These are phyloP conservation scores for Lepidochitona cinerea DNA, from an alignment of 2,888 invertebrate species.

Conservation along the genomic window DNA sequence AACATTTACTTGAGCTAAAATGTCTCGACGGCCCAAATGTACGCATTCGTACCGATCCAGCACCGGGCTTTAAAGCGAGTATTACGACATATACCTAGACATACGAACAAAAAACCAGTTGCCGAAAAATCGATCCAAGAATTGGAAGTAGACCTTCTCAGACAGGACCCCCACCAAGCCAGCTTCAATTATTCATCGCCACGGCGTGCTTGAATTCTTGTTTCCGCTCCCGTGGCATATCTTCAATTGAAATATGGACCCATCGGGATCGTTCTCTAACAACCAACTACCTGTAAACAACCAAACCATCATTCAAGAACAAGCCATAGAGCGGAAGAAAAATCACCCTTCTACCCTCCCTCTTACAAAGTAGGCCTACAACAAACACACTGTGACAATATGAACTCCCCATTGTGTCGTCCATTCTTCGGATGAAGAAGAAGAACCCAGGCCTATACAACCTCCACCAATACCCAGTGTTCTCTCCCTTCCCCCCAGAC, in stretches of 20 bases:
- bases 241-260: slow-evolving; percentile 35
- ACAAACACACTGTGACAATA: slow-evolving; percentile 26
- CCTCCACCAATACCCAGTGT: too few species aligned
- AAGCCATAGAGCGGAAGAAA: slow-evolving; percentile 17
- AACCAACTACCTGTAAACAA: slow-evolving; percentile 31
- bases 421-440: too few species aligned
- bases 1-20: background rate
- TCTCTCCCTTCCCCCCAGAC: too few species aligned
- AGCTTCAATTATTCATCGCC: slow-evolving; percentile 14
- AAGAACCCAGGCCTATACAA: too few species aligned
- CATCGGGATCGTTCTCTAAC: slow-evolving; percentile 36
- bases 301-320: slow-evolving; percentile 19
- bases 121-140: slow-evolving; percentile 46
- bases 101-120: slow-evolving; percentile 39
- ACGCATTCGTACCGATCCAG: slow-evolving; percentile 21
- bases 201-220: slow-evolving; percentile 30
- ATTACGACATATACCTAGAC: slow-evolving; percentile 24
- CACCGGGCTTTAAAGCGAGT: slow-evolving; percentile 22
- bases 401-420: too few species aligned
- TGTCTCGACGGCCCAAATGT: slow-evolving; percentile 16
- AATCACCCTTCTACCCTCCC: slow-evolving; percentile 32
- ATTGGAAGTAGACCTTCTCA: slow-evolving; percentile 37
- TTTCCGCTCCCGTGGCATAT: slow-evolving; percentile 33
- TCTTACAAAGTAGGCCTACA: slow-evolving; percentile 34
- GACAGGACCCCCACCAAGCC: slow-evolving; percentile 26